Conservation (phyloP, 2,797 vertebrate species). For the Bufotes viridis region DNA sequence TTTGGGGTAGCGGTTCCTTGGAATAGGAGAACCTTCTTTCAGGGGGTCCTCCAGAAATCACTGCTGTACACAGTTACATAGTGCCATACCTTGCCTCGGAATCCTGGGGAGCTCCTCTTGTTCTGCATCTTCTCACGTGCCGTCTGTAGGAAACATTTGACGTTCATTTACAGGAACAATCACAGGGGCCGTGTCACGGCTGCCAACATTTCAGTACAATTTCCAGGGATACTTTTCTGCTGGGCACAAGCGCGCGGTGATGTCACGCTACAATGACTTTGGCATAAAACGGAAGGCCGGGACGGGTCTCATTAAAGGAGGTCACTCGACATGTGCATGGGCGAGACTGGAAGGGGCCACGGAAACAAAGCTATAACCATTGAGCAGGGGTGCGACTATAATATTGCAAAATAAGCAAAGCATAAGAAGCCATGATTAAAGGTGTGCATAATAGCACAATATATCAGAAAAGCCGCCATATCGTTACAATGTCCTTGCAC, state of each 20-base stretch:
- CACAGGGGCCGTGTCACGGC: neutral
- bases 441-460: too few relatives aligned
- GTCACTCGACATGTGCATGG: neutral
- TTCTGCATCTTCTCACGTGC: neutral
- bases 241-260: neutral
- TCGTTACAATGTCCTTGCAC: too few relatives aligned
- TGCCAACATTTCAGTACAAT: neutral
- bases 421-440: too few relatives aligned
- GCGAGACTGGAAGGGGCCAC: neutral
- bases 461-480: too few relatives aligned
- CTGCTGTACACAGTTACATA: neutral
- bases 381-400: too few relatives aligned
- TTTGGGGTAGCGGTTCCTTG: too few relatives aligned
- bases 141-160: neutral
- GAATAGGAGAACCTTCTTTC: too few relatives aligned
- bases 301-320: neutral
- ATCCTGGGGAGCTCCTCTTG: neutral
- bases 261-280: neutral
- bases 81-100: neutral
- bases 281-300: neutral
- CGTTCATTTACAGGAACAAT: slow-evolving; percentile 7
- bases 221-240: neutral
- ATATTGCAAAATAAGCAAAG: too few relatives aligned
- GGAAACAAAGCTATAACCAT: neutral
- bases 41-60: too few relatives aligned